Percentiles rank a stretch among this genome's conserved stretches.
phyloP scores from a whole-genome alignment of 2,888 invertebrate genomes.

The Latrodectus elegans region DNA sequence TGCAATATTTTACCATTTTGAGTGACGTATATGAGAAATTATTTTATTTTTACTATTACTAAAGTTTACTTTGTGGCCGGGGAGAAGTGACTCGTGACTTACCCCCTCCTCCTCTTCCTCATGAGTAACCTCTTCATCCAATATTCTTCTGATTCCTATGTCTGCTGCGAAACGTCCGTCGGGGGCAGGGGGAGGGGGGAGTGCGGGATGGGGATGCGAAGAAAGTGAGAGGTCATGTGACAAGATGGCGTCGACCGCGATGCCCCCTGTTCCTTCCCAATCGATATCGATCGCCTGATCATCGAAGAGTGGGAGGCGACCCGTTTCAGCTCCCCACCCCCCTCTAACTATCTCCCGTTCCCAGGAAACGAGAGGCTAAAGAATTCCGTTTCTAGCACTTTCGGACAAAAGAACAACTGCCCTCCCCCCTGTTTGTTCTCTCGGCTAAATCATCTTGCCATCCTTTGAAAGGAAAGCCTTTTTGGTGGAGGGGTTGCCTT shows the following conservation, averaged over 20 bases:
- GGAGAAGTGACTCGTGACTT: no score
- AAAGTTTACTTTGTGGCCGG: no score
- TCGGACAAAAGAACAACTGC: not conserved
- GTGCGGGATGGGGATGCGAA: slow-evolving; percentile 29
- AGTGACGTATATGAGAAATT: no score
- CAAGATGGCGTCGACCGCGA: slow-evolving; percentile 67
- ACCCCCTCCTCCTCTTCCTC: no score
- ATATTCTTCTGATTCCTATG: not conserved
- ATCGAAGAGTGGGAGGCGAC: slow-evolving; percentile 13
- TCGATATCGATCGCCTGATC: slow-evolving; percentile 54
- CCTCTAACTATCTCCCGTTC: slow-evolving; percentile 9
- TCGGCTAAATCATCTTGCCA: not conserved
- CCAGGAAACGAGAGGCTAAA: slow-evolving; percentile 30
- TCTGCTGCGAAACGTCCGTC: not conserved
- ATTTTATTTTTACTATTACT: no score
- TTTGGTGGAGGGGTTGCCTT: not conserved
- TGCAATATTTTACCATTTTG: no score
- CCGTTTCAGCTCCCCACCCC: slow-evolving; percentile 8
- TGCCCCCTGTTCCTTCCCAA: slow-evolving; percentile 46
- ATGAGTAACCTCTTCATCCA: no score
- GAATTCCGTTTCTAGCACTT: slow-evolving; percentile 16
- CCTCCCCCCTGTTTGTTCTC: not conserved
- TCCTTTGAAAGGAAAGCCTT: not conserved
- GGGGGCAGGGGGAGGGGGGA: slow-evolving; percentile 1
- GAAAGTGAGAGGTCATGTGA: slow-evolving; percentile 64